Evolutionary conservation across 2,797 vertebrate genomes (phyloP).

Genomic region (Perodicticus potto): DNA sequence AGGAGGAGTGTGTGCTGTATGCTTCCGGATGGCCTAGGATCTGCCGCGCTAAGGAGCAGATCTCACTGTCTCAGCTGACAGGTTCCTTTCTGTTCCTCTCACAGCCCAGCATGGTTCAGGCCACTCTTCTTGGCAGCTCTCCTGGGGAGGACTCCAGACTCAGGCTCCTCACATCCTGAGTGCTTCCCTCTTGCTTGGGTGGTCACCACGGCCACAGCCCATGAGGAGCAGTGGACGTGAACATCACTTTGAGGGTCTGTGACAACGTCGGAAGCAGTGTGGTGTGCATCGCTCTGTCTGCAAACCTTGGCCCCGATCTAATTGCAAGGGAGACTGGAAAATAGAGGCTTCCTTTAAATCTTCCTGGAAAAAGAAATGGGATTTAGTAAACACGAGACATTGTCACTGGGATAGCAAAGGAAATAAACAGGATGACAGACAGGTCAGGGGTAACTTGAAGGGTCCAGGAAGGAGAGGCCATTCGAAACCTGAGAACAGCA

Average conservation of each 20-base stretch:
- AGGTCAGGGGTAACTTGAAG: background rate
- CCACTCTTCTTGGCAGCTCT: background rate
- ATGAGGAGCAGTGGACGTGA: background rate
- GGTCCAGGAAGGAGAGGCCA: background rate
- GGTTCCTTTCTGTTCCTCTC: background rate
- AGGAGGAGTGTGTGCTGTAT: no score
- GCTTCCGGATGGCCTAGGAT: rapidly evolving
- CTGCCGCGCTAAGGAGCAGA: background rate
- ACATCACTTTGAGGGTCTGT: background rate
- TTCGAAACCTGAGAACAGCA: background rate
- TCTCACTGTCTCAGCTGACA: background rate
- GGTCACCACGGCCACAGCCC: rapidly evolving
- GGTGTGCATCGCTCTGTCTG: background rate
- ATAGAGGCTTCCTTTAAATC: background rate
- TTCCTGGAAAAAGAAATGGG: background rate
- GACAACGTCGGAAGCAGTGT: background rate
- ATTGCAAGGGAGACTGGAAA: background rate
- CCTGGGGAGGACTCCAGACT: background rate
- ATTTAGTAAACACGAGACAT: no score
- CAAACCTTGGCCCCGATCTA: background rate
- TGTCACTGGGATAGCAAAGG: background rate
- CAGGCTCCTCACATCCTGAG: background rate
- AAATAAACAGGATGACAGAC: background rate
- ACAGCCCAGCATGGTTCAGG: background rate
- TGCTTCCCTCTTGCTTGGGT: no score